Conservation (phyloP, 2,113 vertebrate species). For the Tachuris rubrigastra region DNA sequence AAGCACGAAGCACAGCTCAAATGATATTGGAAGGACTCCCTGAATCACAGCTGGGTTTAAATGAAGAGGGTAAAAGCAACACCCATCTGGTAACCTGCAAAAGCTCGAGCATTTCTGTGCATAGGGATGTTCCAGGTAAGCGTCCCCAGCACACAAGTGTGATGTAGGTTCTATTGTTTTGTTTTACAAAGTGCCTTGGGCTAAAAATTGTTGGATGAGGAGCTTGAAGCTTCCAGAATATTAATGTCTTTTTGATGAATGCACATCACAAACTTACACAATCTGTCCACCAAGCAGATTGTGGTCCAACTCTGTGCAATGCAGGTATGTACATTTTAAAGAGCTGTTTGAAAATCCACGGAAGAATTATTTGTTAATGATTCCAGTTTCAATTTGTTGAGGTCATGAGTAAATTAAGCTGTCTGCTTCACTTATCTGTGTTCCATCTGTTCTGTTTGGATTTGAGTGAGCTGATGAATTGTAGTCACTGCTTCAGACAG, state of each 20-base stretch:
- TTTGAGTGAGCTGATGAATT: not conserved
- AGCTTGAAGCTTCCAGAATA: constrained; percentile 25
- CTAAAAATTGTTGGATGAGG: not conserved
- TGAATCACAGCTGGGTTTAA: not conserved
- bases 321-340: constrained; percentile 53
- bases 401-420: constrained; percentile 54
- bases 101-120: not conserved
- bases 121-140: not conserved
- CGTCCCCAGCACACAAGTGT: not conserved
- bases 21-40: not conserved
- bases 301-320: not conserved
- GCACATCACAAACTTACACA: constrained; percentile 6
- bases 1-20: not conserved
- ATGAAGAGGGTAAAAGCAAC: not conserved
- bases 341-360: rapidly evolving
- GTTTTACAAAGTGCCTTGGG: constrained; percentile 3
- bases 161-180: not conserved
- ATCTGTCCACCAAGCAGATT: constrained; percentile 6
- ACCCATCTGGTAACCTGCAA: not conserved
- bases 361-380: constrained; percentile 11
- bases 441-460: constrained; percentile 66
- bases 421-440: constrained; percentile 62
- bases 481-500: constrained; percentile 16
- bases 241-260: not conserved
- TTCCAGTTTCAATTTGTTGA: constrained; percentile 39